Evolutionary conservation across 1,140 invertebrate species (phyloP).

Genomic region (Drosophila serrata): DNA sequence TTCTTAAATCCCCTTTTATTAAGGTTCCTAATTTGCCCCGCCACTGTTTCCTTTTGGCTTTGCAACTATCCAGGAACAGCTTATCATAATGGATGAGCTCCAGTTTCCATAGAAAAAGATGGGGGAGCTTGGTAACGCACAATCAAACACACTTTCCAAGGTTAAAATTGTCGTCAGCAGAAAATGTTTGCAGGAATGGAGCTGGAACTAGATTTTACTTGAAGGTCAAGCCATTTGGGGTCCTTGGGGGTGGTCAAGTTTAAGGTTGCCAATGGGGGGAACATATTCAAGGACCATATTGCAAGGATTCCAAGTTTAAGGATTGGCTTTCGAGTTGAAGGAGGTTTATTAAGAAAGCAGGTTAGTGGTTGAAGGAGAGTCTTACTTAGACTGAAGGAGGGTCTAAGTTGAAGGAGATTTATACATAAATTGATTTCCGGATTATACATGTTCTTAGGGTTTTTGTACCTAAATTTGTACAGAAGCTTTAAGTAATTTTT

Average conservation of each 20-base stretch:
- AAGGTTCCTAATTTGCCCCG: too few species aligned
- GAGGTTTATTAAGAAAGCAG: background rate
- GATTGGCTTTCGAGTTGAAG: constrained; percentile 34
- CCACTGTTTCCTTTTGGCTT: constrained; percentile 9
- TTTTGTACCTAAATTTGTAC: background rate
- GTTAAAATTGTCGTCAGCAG: constrained; percentile 41
- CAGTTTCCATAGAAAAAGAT: constrained; percentile 18
- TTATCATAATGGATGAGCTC: constrained; percentile 77
- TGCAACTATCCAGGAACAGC: constrained; percentile 62
- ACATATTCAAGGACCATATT: background rate
- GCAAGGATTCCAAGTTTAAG: background rate
- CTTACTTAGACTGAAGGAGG: constrained; percentile 1
- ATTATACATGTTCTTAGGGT: background rate
- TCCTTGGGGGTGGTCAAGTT: constrained; percentile 59
- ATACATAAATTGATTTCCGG: background rate
- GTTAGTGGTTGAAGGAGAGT: constrained; percentile 2
- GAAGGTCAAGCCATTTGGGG: constrained; percentile 52
- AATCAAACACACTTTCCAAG: constrained; percentile 50
- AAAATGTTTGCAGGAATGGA: constrained; percentile 64
- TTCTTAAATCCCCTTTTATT: background rate
- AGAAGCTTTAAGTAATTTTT: background rate
- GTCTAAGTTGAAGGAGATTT: background rate
- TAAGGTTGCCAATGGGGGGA: constrained; percentile 34
- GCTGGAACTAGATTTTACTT: constrained; percentile 55
- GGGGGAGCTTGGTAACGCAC: constrained; percentile 11